phyloP scores from a whole-genome alignment of 1,140 invertebrate species.

The Temnothorax curvispinosus region DNA sequence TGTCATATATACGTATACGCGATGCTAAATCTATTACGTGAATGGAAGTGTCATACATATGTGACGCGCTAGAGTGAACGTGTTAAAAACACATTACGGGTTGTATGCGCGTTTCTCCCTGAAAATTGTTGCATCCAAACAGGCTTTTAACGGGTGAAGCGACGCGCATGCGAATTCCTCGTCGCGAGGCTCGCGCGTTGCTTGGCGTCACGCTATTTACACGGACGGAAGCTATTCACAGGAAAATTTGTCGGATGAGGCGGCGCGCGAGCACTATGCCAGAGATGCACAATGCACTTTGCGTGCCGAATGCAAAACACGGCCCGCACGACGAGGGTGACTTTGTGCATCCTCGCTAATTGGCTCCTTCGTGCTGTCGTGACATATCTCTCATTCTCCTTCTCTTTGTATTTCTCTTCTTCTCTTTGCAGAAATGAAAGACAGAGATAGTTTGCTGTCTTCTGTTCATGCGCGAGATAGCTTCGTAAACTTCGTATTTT shows the following conservation, averaged over 20 bases:
- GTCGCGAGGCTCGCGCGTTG: constrained; percentile 22
- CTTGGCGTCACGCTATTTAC: constrained; percentile 45
- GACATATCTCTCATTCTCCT: constrained; percentile 21
- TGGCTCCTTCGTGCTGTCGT: constrained; percentile 39
- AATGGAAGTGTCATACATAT: constrained; percentile 27
- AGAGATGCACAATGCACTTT: constrained; percentile 36
- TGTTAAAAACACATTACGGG: constrained; percentile 48
- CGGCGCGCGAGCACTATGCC: constrained; percentile 32
- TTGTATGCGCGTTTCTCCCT: constrained; percentile 16
- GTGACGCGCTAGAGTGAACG: constrained; percentile 20
- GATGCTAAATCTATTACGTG: constrained; percentile 41
- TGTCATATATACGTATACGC: neutral
- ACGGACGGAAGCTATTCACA: constrained; percentile 51
- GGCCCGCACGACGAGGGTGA: constrained; percentile 10
- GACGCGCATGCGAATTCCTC: constrained; percentile 36
- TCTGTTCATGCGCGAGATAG: neutral
- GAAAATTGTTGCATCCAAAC: constrained; percentile 46
- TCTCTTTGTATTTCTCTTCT: neutral
- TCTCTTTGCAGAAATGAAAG: constrained; percentile 38
- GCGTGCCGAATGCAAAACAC: constrained; percentile 60
- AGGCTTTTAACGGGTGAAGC: constrained; percentile 37
- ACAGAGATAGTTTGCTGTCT: neutral
- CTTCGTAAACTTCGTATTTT: constrained; percentile 17
- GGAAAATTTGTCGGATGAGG: constrained; percentile 60
- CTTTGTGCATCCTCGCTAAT: constrained; percentile 43